phyloP scores from a whole-genome alignment of 2,888 invertebrate species.

The Drosophila hamatofila region DNA sequence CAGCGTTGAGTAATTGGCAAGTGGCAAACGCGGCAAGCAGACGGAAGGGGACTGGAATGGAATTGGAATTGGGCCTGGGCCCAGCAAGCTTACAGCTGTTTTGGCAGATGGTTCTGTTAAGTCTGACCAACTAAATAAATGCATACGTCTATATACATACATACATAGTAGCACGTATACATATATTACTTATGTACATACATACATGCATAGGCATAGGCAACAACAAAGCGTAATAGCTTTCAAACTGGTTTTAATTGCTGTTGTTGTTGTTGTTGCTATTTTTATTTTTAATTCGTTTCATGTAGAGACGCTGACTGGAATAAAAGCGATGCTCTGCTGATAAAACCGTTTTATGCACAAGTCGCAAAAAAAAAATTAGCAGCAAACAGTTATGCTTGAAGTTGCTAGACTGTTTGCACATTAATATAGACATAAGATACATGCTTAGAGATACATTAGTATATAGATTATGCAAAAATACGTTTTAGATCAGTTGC shows the following conservation, averaged over 20 bases:
- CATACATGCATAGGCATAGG: background rate
- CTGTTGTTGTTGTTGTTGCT: conserved; percentile 17
- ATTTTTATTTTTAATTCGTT: conserved; percentile 14
- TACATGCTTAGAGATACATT: background rate
- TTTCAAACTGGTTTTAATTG: conserved; percentile 52
- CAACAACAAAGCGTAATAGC: conserved; percentile 32
- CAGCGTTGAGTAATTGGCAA: conserved; percentile 62
- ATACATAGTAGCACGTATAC: background rate
- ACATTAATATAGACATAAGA: background rate
- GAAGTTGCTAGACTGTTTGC: conserved; percentile 9
- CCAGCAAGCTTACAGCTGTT: conserved; percentile 32
- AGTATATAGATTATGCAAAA: background rate
- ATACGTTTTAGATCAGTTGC: conserved; percentile 19
- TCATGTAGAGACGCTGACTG: background rate
- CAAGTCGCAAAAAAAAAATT: background rate
- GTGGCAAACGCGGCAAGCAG: conserved; percentile 6
- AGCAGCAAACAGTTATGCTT: conserved; percentile 8
- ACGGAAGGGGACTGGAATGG: background rate
- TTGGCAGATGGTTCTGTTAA: conserved; percentile 31
- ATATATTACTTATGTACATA: background rate
- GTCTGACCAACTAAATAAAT: conserved; percentile 23
- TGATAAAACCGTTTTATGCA: conserved; percentile 18
- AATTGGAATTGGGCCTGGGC: conserved; percentile 35
- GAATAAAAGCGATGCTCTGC: conserved; percentile 15
- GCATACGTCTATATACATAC: background rate